Evolutionary conservation across 2,797 vertebrate species (phyloP), one percentile per base, ranked within the genome.

Genomic region (Anguilla anguilla): DNA sequence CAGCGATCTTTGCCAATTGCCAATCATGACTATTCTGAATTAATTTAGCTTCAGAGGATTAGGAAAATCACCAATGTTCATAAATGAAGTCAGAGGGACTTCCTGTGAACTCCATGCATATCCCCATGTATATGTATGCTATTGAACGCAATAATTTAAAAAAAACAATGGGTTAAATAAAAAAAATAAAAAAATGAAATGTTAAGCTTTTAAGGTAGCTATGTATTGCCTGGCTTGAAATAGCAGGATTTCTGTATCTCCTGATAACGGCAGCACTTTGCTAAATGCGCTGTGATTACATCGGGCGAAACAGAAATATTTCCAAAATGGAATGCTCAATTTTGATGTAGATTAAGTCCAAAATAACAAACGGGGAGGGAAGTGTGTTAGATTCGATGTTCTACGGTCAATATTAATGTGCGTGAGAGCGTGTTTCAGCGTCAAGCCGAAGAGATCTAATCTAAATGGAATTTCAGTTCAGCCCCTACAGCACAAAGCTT

Each of bases 1-100:
- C 51, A 87, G 88, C 22, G 22, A 74, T 64, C 31, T 67, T 49
- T 72, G 57, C 85, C 88, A 83, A 59, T 89, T 69, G 81, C 46
- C 72, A 2, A 90, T 67, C 7, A 67, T 74, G 35, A 74, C 31
- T 43, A 39, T 17, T 74, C 31, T 74, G 72, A 0, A 39, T 74
- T 74, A 13, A 74, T 74, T 31, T 74, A 74, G 11, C 28, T 74
- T 74, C 72, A 13, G 35, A 74, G 35, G 9, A 74, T 4, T 35
- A 25, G 64, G 64, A n/a, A 74, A 31, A 74, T 39, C 72, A 74
- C 72, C 72, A 74, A 31, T 39, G 35, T 74, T 74, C 28, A 74
- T 35, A 74, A 35, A 67, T 28, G 0, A 67, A 57, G 55, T 19
- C 55, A 67, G 22, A 9, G 64, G n/a, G n/a, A 67, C 22, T 67